These are phyloP conservation scores for Pogonophryne albipinna DNA, from an alignment of 2,797 vertebrate genomes.

Conservation along the genomic window DNA sequence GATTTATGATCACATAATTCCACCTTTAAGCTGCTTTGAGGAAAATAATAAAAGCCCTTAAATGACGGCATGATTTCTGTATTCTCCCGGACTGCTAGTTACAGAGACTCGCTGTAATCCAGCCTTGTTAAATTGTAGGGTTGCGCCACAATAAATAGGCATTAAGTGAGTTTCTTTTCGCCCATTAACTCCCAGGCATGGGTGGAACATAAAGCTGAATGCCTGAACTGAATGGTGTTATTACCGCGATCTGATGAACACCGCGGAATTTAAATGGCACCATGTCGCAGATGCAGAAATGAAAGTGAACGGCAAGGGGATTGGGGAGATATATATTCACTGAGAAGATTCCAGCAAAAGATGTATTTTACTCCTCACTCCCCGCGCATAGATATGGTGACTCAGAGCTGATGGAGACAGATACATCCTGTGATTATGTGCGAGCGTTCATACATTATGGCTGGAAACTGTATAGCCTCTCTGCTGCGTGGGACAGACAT, in stretches of 20 bases:
- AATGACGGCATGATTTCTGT: constrained; percentile 38
- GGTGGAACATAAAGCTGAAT: constrained; percentile 60
- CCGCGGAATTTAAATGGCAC: constrained; percentile 43
- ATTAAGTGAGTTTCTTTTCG: constrained; percentile 57
- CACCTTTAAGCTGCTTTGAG: constrained; percentile 49
- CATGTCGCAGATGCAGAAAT: constrained; percentile 31
- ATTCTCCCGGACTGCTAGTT: constrained; percentile 65
- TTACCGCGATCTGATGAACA: constrained; percentile 58
- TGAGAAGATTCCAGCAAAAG: constrained; percentile 28
- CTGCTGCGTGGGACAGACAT: constrained; percentile 65
- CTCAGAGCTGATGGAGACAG: constrained; percentile 44
- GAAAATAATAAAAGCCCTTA: constrained; percentile 48
- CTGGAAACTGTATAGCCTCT: constrained; percentile 31
- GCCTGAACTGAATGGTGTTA: constrained; percentile 54
- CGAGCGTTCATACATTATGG: constrained; percentile 31
- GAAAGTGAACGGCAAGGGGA: constrained; percentile 25
- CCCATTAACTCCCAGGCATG: constrained; percentile 55
- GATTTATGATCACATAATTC: constrained; percentile 33
- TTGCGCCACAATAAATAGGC: constrained; percentile 56
- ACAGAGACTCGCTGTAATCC: constrained; percentile 56
- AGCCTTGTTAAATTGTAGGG: constrained; percentile 69
- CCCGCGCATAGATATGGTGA: constrained; percentile 22
- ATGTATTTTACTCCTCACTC: constrained; percentile 28
- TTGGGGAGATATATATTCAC: constrained; percentile 7
- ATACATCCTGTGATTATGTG: constrained; percentile 32